These are phyloP conservation scores for Damaliscus lunatus DNA, from an alignment of 2,113 vertebrate genomes.

Conservation along the genomic window DNA sequence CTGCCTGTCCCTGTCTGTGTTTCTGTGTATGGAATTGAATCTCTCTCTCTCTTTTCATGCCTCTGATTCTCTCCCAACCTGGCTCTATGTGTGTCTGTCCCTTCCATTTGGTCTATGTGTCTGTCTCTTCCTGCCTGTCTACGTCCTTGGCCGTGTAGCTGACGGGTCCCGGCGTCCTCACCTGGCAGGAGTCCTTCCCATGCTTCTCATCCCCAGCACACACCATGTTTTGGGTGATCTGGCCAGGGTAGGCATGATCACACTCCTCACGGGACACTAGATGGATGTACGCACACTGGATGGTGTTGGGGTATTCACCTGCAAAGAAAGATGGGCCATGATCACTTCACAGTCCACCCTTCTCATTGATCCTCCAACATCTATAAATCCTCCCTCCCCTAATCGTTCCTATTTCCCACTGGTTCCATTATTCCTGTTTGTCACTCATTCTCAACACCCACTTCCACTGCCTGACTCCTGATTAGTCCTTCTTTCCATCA, in stretches of 20 bases:
- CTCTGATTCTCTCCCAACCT: neutral
- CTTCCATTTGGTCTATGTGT: neutral
- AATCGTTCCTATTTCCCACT: too few species aligned
- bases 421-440: neutral
- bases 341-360: fast-evolving
- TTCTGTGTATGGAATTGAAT: neutral
- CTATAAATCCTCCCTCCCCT: fast-evolving
- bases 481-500: neutral
- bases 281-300: conserved; percentile 62
- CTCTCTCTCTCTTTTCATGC: neutral
- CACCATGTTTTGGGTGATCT: conserved; percentile 84
- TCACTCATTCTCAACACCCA: neutral
- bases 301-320: conserved; percentile 57
- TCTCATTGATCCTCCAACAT: fast-evolving
- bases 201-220: conserved; percentile 85
- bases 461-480: neutral
- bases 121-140: neutral
- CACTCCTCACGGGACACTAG: conserved; percentile 39
- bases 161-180: conserved; percentile 43
- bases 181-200: conserved; percentile 90
- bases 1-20: neutral
- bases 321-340: neutral
- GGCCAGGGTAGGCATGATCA: conserved; percentile 51
- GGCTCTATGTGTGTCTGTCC: neutral
- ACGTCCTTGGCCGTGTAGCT: fast-evolving